Conservation (phyloP, 2,888 invertebrate species). For the Eilema sororculum region DNA sequence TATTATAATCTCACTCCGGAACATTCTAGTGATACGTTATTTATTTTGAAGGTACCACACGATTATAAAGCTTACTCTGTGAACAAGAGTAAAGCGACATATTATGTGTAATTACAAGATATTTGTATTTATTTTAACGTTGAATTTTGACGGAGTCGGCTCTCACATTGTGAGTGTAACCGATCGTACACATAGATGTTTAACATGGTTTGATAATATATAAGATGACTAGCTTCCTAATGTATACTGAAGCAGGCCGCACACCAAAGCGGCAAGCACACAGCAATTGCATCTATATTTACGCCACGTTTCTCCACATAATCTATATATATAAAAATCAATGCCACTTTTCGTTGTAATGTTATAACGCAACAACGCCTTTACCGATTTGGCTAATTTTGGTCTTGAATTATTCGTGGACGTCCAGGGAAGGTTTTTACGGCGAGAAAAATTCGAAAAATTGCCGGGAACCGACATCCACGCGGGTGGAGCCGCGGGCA, state of each 20-base stretch:
- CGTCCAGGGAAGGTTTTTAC: too few relatives aligned
- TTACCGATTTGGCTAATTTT: too few relatives aligned
- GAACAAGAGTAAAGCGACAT: constrained; percentile 33
- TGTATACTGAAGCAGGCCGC: not conserved
- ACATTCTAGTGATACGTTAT: not conserved
- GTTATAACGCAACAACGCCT: too few relatives aligned
- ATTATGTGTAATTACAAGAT: constrained; percentile 12
- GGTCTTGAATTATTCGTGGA: too few relatives aligned
- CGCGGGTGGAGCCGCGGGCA: too few relatives aligned
- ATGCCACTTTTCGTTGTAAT: too few relatives aligned
- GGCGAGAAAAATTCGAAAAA: too few relatives aligned
- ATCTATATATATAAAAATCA: too few relatives aligned
- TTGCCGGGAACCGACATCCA: too few relatives aligned
- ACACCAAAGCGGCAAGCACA: too few relatives aligned
- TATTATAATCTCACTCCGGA: not conserved
- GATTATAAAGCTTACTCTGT: constrained; percentile 17
- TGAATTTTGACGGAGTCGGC: constrained; percentile 5
- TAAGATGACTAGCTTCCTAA: constrained; percentile 10
- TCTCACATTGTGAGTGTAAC: constrained; percentile 2
- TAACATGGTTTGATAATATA: constrained; percentile 11
- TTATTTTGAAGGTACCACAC: constrained; percentile 2
- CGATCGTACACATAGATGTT: constrained; percentile 7
- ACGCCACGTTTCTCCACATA: too few relatives aligned
- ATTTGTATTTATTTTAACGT: constrained; percentile 20
- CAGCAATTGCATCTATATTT: too few relatives aligned